Evolutionary conservation across 1,140 invertebrate species (phyloP).

Genomic region (Phymastichus coffea): DNA sequence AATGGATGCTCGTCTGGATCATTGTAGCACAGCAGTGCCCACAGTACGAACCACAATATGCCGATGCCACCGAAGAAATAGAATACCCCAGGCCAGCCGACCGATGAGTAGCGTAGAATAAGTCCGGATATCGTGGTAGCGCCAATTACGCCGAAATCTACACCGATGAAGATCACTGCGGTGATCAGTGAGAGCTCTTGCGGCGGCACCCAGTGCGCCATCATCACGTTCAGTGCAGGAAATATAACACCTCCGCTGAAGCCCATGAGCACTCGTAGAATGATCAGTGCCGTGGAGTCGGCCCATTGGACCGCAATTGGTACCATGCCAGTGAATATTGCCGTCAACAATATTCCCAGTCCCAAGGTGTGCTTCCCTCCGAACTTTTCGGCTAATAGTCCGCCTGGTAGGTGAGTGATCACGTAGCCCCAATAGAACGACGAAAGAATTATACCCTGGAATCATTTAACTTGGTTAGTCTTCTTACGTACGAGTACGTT

Average conservation of each 20-base stretch:
- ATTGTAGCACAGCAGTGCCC: constrained; percentile 72
- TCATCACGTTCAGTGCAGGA: constrained; percentile 70
- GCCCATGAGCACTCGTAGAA: constrained; percentile 69
- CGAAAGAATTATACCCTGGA: constrained; percentile 61
- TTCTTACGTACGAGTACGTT: too few relatives aligned
- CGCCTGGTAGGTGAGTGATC: constrained; percentile 62
- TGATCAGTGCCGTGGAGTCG: constrained; percentile 64
- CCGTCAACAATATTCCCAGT: constrained; percentile 72
- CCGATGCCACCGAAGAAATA: constrained; percentile 80
- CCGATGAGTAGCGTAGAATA: constrained; percentile 62
- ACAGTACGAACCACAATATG: constrained; percentile 72
- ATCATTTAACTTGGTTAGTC: neutral
- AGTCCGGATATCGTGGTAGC: constrained; percentile 73
- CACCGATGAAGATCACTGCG: constrained; percentile 71
- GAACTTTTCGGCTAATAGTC: constrained; percentile 69
- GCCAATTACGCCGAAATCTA: constrained; percentile 73
- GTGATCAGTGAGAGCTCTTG: constrained; percentile 72
- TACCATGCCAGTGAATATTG: constrained; percentile 72
- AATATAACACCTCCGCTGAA: constrained; percentile 77
- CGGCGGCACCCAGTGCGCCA: constrained; percentile 74
- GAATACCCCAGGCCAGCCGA: constrained; percentile 76
- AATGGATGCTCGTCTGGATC: constrained; percentile 80
- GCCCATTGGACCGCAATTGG: constrained; percentile 61
- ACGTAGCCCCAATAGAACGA: constrained; percentile 67
- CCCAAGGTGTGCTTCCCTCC: constrained; percentile 77